Evolutionary conservation across 1,140 invertebrate genomes (phyloP), one percentile per base, ranked within the genome.

Genomic region (Drosophila nebulosa): DNA sequence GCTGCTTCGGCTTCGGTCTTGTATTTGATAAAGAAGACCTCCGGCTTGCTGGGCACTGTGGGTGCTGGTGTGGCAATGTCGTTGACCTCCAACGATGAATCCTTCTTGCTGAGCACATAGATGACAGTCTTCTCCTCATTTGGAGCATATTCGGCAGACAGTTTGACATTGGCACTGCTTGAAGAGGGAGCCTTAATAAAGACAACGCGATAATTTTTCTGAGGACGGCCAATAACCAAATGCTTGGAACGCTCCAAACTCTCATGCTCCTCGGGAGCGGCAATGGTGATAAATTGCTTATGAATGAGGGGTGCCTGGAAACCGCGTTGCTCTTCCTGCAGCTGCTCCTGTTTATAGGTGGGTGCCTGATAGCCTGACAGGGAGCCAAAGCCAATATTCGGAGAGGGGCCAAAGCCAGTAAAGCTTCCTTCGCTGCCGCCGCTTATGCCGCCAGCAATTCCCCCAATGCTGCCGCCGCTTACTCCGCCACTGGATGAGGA

Each of bases 121-220:
- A 97, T 96, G 69, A 97, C 94, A 27, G 96, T 97, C 91, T 97
- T 97, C 89, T 96, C 95, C 92, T 97, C 96, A 70, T 95, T 90
- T 73, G 90, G 90, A 0, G 90, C 90, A 64, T 85, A 91, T 36
- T 91, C 86, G 36, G 90, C 90, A 3, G 90, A 91, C 10, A 89
- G 66, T 58, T 85, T 90, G 3, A 86, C 83, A 52, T 91, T 90
- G 94, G 86, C 93, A 92, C 46, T 95, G 94, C 63, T 95, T 94
- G 95, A 94, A 22, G 94, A 94, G 32, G 96, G 96, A 26, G 96
- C 95, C 93, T 96, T 96, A 91, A 97, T 96, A 94, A 96, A 96
- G 79, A 97, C 96, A 76, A 97, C 96, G 81, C 96, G 96, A 92
- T 96, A 96, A 91, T 96, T 96, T 79, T 96, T 96, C 92, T 96